Conservation (phyloP, 2,113 vertebrate species). For the Paramisgurnus dabryanus region DNA sequence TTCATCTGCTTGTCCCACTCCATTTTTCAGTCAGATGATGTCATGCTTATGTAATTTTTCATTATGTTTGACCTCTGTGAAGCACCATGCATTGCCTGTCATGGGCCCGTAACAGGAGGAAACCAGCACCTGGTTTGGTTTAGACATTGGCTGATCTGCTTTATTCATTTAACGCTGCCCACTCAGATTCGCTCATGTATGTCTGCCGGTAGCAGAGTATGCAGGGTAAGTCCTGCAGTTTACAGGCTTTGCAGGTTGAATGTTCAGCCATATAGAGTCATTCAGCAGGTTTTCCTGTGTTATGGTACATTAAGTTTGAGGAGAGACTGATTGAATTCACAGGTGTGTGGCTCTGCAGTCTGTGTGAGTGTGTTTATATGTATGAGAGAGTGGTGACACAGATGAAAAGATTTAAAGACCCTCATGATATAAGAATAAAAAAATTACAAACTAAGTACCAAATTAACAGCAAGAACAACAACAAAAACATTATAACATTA, state of each 20-base stretch:
- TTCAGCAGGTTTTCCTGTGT: slow-evolving; percentile 13
- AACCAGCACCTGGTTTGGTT: neutral
- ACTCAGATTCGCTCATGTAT: neutral
- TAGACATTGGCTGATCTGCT: slow-evolving; percentile 20
- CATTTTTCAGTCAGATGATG: slow-evolving; percentile 1
- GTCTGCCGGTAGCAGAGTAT: neutral
- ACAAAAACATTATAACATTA: too few relatives aligned
- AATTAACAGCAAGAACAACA: neutral
- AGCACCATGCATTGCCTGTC: neutral
- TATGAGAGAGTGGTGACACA: neutral
- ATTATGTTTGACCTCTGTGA: slow-evolving; percentile 1
- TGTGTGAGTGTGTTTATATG: neutral
- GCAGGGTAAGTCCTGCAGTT: neutral
- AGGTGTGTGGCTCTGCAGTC: neutral
- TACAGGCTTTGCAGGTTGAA: slow-evolving; percentile 1
- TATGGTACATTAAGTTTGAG: slow-evolving; percentile 21
- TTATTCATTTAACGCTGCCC: slow-evolving; percentile 31
- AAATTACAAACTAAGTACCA: too few relatives aligned
- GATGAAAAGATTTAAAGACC: neutral
- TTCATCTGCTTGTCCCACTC: neutral
- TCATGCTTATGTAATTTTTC: slow-evolving; percentile 22
- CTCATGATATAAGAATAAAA: too few relatives aligned
- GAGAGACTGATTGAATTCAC: slow-evolving; percentile 23
- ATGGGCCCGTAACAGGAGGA: neutral
- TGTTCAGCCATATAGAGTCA: slow-evolving; percentile 2